These are phyloP conservation scores for Sebastiscus albofasciatus DNA, from an alignment of 2,797 vertebrate genomes.

Conservation along the genomic window DNA sequence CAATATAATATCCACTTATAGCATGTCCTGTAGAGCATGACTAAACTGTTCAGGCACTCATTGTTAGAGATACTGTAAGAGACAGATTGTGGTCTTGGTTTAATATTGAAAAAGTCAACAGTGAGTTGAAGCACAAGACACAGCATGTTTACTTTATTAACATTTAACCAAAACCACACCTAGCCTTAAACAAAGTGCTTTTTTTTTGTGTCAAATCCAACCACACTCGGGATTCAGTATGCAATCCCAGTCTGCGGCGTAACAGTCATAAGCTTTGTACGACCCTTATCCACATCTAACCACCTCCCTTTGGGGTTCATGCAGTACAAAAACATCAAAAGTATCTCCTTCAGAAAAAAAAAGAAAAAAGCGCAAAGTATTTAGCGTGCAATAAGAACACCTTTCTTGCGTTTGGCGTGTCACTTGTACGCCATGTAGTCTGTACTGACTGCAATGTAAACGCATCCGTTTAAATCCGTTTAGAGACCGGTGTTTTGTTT, in stretches of 20 bases:
- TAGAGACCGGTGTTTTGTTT: too few species aligned
- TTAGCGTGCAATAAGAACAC: too few species aligned
- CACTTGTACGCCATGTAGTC: too few species aligned
- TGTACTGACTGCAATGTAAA: too few species aligned
- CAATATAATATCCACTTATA: not conserved
- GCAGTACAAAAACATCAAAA: not conserved
- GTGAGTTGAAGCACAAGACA: not conserved
- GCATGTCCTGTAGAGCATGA: not conserved
- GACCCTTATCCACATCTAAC: not conserved
- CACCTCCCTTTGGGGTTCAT: not conserved
- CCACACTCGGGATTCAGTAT: not conserved
- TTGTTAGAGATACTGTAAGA: not conserved
- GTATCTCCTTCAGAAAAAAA: not conserved
- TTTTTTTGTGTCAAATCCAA: not conserved
- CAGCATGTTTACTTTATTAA: not conserved
- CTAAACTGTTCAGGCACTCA: not conserved
- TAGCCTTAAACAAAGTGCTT: not conserved
- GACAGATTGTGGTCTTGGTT: not conserved
- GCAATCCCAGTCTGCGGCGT: too few species aligned
- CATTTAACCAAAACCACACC: not conserved
- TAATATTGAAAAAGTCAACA: not conserved
- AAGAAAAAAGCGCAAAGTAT: too few species aligned
- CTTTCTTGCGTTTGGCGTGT: too few species aligned
- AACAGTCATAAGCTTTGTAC: not conserved
- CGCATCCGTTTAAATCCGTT: too few species aligned